Evolutionary conservation across 2,113 vertebrate species (phyloP), one percentile per base, ranked within the genome.

Genomic region (Shinisaurus crocodilurus): DNA sequence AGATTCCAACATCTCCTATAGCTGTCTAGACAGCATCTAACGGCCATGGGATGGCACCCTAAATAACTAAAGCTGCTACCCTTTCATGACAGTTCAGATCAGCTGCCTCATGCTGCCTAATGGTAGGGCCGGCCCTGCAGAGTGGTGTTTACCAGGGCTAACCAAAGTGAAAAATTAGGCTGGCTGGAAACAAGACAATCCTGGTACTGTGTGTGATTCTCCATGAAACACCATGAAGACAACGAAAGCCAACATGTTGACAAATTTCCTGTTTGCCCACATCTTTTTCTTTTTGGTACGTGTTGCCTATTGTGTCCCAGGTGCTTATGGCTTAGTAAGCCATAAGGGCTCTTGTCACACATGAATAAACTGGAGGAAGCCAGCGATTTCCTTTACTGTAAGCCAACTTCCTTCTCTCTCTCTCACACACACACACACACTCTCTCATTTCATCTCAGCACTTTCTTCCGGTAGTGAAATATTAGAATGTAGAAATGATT

Each of bases 381-480:
- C 85, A 18, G 88, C 89, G n/a, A 43, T 65, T 90, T 67, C 85
- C 29, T 76, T 82, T 87, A 0, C 10, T 15, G 76, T 80, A 60
- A 57, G 23, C 5, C 20, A 25, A 12, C 23, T 57, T 65, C 88
- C 65, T 86, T 80, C 72, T 77, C 81, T 32, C 18, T 8, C 5
- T 29, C 70, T 1, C 65, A 5, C 81, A n/a, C n/a, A n/a, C n/a
- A n/a, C n/a, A n/a, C n/a, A n/a, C n/a, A n/a, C 60, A 20, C 20
- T 63, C 20, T 23, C 82, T 18, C 81, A 43, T 85, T 92, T 40
- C 88, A 74, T 23, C 84, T 70, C 91, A 7, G 29, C 2, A 0
- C 74, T 77, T 10, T 1, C 76, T 89, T 91, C 94, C 89, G 43
- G 69, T 72, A 87, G 85, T 0, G 76, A 92, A 94, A 89, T 0